Evolutionary conservation across 2,797 vertebrate genomes (phyloP).

Genomic region (Tinamus major): DNA sequence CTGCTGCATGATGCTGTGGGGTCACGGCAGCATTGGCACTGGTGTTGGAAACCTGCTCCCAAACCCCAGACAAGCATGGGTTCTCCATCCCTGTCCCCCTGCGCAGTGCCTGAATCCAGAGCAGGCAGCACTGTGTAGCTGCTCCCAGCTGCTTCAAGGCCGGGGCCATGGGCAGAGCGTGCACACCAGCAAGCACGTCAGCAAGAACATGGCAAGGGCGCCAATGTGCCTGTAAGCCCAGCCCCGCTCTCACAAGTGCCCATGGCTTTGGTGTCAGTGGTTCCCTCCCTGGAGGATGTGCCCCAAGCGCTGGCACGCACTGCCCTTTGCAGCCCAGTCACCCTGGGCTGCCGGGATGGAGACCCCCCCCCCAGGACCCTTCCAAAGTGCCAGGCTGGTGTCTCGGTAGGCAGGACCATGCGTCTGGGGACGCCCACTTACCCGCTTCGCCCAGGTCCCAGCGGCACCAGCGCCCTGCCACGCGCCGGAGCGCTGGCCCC

Average conservation of each 20-base stretch:
- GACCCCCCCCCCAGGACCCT: neutral
- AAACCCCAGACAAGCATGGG: rapidly evolving
- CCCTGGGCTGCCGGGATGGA: neutral
- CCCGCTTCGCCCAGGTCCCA: rapidly evolving
- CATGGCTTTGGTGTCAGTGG: neutral
- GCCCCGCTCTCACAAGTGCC: rapidly evolving
- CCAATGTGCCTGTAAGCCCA: neutral
- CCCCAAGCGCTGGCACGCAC: neutral
- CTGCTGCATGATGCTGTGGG: neutral
- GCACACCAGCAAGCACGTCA: neutral
- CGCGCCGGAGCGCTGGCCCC: neutral
- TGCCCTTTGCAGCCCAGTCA: neutral
- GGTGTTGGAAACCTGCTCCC: neutral
- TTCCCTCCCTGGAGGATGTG: neutral
- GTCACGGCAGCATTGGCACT: neutral
- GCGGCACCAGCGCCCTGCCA: rapidly evolving
- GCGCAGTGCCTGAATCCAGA: no score
- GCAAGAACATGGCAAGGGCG: rapidly evolving
- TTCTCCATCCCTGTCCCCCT: rapidly evolving
- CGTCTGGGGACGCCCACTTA: rapidly evolving
- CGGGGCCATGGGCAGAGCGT: rapidly evolving
- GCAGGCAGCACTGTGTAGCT: neutral
- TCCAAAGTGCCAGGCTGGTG: neutral
- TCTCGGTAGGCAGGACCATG: no score
- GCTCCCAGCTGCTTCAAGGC: rapidly evolving